Base-by-base conservation (phyloP, 2,797 vertebrate species). In the Micrastur ruficollis region DNA sequence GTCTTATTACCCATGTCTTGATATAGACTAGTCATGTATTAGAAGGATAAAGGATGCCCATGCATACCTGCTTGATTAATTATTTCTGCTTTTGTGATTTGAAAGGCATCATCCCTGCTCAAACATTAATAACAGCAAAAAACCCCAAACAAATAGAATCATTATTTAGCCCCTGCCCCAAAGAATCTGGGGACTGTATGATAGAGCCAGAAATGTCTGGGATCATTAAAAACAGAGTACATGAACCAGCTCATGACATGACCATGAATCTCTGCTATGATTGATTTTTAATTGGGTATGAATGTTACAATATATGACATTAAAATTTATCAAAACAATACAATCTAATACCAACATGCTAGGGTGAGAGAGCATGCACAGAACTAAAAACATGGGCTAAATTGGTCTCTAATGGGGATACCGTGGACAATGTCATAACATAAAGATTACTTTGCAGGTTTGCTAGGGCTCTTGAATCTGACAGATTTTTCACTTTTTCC, bases 71-170 rank as follows among this genome's bases (percentile, higher is more conserved):
- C 32, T 65, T 79, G 36, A 59, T 23, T 38, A 32, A 19, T 55
- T 38, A 44, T 8, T 73, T 55, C 25, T 75, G 18, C 26, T 74
- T 83, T 36, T 76, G 27, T 27, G 31, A 81, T 26, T 31, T 67
- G 31, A 85, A 63, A 86, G 29, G 8, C 61, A 81, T 59, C 62
- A 75, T 29, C 66, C 4, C 12, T 44, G 49, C 34, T 47, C 17
- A 81, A 32, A 56, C 4, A 36, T 34, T 32, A 82, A 5, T 9
- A 67, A 56, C 6, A 52, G 17, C 12, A 29, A 18, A 63, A 36
- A 16, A 1, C 0, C 3, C 16, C 29, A 42, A 56, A 44, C 0
- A 42, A 56, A 44, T 0, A 27, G 19, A 53, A 55, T 22, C 49
- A 59, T 44, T 49, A n/a, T 47, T 73, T 40, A 76, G 31, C 4